Evolutionary conservation across 2,113 vertebrate species (phyloP).

Genomic region (Thinocorus orbignyianus): DNA sequence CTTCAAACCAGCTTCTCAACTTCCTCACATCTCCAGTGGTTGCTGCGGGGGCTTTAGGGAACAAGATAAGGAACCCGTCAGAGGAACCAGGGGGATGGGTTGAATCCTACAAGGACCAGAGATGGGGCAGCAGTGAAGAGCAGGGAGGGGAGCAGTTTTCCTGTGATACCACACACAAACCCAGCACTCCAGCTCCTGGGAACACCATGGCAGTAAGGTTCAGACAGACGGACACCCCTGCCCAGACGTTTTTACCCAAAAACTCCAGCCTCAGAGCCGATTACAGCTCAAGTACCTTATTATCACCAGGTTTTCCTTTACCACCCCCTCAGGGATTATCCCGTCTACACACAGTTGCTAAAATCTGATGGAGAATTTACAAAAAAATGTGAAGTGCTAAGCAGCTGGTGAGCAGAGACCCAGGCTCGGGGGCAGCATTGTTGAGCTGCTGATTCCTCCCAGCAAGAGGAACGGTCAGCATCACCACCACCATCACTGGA

Average conservation of each 20-base stretch:
- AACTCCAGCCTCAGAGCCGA: background rate
- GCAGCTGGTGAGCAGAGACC: background rate
- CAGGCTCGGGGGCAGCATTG: background rate
- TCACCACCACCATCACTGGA: background rate
- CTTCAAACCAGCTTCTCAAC: background rate
- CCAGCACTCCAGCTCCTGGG: background rate
- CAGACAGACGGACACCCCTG: background rate
- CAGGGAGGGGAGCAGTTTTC: background rate
- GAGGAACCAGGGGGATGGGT: background rate
- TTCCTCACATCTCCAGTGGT: too few species aligned
- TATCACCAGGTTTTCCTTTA: background rate
- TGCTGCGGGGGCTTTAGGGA: too few species aligned
- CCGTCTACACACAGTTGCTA: background rate
- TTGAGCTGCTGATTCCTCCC: background rate
- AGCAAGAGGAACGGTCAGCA: background rate
- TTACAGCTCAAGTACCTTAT: background rate
- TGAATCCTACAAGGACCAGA: background rate
- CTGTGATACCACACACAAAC: background rate
- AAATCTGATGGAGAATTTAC: slow-evolving; percentile 45
- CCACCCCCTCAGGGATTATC: background rate
- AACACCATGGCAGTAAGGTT: rapidly evolving
- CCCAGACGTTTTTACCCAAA: rapidly evolving
- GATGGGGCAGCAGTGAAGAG: background rate
- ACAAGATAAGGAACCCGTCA: background rate
- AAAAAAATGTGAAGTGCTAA: background rate